These are phyloP conservation scores for Megastigmus dorsalis DNA, from an alignment of 2,888 invertebrate species.

Conservation along the genomic window DNA sequence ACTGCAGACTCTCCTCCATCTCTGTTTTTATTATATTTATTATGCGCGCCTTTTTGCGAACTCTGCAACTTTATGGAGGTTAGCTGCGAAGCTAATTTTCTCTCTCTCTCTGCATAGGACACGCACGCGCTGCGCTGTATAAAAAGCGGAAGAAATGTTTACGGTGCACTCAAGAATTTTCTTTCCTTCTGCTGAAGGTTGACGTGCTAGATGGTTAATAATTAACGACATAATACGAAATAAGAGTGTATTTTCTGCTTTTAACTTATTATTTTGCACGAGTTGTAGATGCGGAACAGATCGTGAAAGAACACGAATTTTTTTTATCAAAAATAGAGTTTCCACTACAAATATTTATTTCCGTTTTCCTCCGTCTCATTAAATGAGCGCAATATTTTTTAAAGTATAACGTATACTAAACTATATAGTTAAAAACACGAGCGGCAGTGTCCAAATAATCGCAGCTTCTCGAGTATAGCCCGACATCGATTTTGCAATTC, in stretches of 20 bases:
- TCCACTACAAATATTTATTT: too few species aligned
- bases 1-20: not conserved
- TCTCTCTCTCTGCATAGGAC: not conserved
- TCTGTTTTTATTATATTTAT: not conserved
- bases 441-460: conserved; percentile 25
- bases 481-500: conserved; percentile 38
- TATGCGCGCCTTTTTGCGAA: not conserved
- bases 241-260: too few species aligned
- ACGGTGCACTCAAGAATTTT: not conserved
- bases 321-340: too few species aligned
- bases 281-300: too few species aligned
- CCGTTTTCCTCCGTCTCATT: too few species aligned
- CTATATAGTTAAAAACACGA: too few species aligned
- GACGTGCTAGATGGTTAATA: not conserved
- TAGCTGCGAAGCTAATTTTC: conserved; percentile 4
- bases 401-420: too few species aligned
- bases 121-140: too few species aligned
- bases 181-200: conserved; percentile 8
- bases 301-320: too few species aligned
- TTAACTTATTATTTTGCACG: too few species aligned
- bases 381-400: too few species aligned
- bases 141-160: conserved; percentile 2
- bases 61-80: conserved; percentile 16
- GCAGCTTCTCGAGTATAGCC: conserved; percentile 6
- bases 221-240: too few species aligned